Conservation (phyloP, 2,113 vertebrate genomes). For the Nyctibius bracteatus region DNA sequence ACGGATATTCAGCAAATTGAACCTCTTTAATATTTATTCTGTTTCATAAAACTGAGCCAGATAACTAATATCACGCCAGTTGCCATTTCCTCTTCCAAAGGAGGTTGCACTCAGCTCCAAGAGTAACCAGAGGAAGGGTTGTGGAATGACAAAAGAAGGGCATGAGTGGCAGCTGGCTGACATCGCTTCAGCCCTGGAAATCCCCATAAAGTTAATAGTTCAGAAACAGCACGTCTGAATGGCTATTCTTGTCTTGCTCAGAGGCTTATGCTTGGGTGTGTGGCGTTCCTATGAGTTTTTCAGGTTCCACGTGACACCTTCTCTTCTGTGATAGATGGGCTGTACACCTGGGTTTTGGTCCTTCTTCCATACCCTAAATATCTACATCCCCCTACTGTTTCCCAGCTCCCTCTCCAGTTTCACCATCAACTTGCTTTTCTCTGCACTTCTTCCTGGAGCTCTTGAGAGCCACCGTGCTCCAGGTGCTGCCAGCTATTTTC, state of each 20-base stretch:
- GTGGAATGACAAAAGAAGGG: neutral
- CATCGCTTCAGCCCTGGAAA: neutral
- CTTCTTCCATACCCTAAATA: neutral
- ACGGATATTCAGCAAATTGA: neutral
- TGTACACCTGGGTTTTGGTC: neutral
- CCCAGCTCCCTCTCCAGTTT: neutral
- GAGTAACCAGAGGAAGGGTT: neutral
- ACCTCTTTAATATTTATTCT: neutral
- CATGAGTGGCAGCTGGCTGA: neutral
- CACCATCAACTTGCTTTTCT: neutral
- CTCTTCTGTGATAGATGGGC: neutral
- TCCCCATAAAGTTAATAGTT: neutral
- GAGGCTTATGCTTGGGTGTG: neutral
- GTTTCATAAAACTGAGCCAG: neutral
- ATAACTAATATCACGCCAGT: neutral
- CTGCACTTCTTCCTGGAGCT: neutral
- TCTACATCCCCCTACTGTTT: neutral
- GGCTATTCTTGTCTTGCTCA: neutral
- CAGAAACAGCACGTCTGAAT: neutral
- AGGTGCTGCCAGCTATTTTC: neutral
- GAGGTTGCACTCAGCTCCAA: neutral
- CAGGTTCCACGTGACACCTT: neutral
- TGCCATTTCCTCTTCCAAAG: neutral
- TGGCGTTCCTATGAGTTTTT: neutral
- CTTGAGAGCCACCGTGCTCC: neutral